Percentiles rank a stretch among this genome's conserved stretches.
Evolutionary conservation across 2,113 vertebrate genomes (phyloP).

Genomic region (Pedionomus torquatus): DNA sequence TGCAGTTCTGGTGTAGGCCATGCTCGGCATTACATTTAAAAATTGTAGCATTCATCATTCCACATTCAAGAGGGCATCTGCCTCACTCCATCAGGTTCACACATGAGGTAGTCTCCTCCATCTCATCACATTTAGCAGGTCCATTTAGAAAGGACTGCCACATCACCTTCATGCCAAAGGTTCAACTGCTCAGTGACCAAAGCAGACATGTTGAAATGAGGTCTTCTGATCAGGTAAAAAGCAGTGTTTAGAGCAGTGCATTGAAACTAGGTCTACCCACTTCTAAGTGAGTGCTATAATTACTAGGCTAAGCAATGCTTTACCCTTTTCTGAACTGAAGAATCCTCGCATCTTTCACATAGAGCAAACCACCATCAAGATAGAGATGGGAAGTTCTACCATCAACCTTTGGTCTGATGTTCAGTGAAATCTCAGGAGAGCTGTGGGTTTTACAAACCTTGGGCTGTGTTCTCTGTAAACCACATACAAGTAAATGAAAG

Average conservation of each 20-base stretch:
- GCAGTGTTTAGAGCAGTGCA: neutral
- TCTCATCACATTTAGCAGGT: neutral
- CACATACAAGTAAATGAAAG: neutral
- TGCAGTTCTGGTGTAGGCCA: neutral
- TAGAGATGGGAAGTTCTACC: neutral
- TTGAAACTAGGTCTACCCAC: neutral
- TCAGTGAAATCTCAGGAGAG: neutral
- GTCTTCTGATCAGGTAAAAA: neutral
- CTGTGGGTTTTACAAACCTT: neutral
- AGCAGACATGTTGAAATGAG: neutral
- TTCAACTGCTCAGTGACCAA: neutral
- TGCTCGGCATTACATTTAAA: neutral
- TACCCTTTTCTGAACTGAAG: neutral
- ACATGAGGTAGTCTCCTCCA: neutral
- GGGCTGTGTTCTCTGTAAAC: neutral
- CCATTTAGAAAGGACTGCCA: neutral
- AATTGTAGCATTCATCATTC: neutral
- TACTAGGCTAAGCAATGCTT: neutral
- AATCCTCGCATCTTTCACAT: neutral
- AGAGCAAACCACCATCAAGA: neutral
- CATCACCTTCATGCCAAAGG: neutral
- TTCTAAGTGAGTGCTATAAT: neutral
- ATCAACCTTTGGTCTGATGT: neutral
- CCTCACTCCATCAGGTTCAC: neutral
- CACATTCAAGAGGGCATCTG: neutral